Base-by-base conservation (phyloP, 1,140 invertebrate species). In the Orchesella cincta region DNA sequence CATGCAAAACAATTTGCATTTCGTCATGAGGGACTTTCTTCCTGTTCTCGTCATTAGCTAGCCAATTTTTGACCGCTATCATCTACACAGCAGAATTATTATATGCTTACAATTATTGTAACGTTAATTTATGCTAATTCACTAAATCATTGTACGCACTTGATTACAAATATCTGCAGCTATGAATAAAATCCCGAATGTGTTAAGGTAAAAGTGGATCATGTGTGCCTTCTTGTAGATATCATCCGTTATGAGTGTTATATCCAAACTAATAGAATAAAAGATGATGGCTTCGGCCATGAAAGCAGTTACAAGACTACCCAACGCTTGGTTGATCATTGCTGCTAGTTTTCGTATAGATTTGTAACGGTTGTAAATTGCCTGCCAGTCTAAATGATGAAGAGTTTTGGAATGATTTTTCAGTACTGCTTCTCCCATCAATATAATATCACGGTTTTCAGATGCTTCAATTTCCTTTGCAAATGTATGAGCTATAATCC, bases 221-320 rank as follows among this genome's bases (percentile, higher is more conserved):
- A 57, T 57, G 54, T 26, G 26, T 12, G 8, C 23, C 23, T 57
- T 57, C 14, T 16, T 26, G 14, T 18, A n/a, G n/a, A 18, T 3
- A 23, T 57, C 23, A 18, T 14, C 26, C 8, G 20, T 57, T 8
- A 57, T 23, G 12, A 57, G 12, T 16, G 54, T 26, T 26, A 57
- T 23, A 23, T 57, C 23, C 54, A 57, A 57, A 57, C 26, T 57
- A 23, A 57, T 57, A 26, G 54, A 57, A 57, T 57, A 57, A 57
- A 14, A 57, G 12, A 57, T 16, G 12, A 26, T 57, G 3, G 54
- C 54, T 57, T 57, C 54, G 8, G 54, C 54, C 54, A 57, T n/a
- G 54, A 26, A 57, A 26, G 5, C 12, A 5, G 54, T 57, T 3
- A 57, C 23, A 8, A 57, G 54, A 23, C n/a, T 16, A 14, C 23